phyloP scores from a whole-genome alignment of 1,140 invertebrate species.

The Drosophila orena region DNA sequence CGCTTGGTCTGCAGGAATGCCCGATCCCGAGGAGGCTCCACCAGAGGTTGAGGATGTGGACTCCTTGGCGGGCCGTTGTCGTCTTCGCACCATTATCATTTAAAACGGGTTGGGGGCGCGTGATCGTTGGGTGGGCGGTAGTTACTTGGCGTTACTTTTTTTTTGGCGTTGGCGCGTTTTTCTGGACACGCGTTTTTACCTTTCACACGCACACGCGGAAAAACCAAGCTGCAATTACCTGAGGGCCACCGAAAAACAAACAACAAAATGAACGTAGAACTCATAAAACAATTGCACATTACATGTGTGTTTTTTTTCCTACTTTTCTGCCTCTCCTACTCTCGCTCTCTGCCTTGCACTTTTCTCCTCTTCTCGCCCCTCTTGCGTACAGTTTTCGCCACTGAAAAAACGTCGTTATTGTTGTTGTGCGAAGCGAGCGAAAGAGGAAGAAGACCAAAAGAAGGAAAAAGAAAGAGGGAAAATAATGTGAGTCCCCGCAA shows the following conservation, averaged over 20 bases:
- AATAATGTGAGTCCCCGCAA: conserved; percentile 46
- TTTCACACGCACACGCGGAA: conserved; percentile 26
- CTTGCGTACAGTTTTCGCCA: conserved; percentile 76
- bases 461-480: conserved; percentile 23
- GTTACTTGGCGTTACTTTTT: conserved; percentile 5
- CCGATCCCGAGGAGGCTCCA: conserved; percentile 11
- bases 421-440: conserved; percentile 57
- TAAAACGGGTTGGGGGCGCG: conserved; percentile 20
- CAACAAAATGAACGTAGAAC: conserved; percentile 38
- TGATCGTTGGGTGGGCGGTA: conserved; percentile 34
- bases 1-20: conserved; percentile 16
- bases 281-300: conserved; percentile 37
- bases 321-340: conserved; percentile 7
- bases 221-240: conserved; percentile 68
- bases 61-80: conserved; percentile 67
- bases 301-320: conserved; percentile 35
- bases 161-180: conserved; percentile 53
- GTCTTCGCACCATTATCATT: conserved; percentile 78
- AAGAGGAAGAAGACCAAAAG: conserved; percentile 61
- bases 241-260: conserved; percentile 39
- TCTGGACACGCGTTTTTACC: conserved; percentile 44
- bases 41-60: conserved; percentile 28
- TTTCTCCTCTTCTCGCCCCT: conserved; percentile 25
- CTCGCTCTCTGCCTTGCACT: conserved; percentile 6
- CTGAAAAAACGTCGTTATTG: conserved; percentile 65